Conservation (phyloP, 2,888 invertebrate species). For the Cryptops parisi region DNA sequence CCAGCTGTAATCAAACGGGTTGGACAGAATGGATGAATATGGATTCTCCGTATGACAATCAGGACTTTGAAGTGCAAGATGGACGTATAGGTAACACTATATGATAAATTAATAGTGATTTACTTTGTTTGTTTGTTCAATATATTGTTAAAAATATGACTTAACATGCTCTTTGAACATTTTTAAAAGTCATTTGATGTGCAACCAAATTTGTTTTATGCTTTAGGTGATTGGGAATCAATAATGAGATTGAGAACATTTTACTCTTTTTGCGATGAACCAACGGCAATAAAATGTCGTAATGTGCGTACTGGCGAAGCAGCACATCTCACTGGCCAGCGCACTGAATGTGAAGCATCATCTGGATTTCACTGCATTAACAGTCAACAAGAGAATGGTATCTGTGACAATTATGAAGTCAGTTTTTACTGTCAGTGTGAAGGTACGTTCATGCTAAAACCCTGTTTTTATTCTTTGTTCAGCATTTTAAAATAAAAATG, state of each 20-base stretch:
- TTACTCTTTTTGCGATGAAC: conserved; percentile 20
- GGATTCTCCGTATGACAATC: conserved; percentile 21
- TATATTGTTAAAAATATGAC: conserved; percentile 9
- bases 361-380: conserved; percentile 20
- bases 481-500: no score
- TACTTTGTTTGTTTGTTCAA: conserved; percentile 22
- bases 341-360: conserved; percentile 18
- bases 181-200: no score
- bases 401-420: conserved; percentile 25
- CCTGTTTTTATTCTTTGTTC: not conserved
- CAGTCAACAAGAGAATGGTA: conserved; percentile 19
- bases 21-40: conserved; percentile 26
- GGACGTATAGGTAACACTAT: conserved; percentile 18
- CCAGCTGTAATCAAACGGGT: conserved; percentile 20
- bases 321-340: conserved; percentile 24
- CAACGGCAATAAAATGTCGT: conserved; percentile 26
- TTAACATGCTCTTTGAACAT: conserved; percentile 15
- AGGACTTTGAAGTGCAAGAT: conserved; percentile 9
- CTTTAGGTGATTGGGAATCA: conserved; percentile 20
- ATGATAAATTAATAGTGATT: conserved; percentile 14
- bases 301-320: conserved; percentile 23
- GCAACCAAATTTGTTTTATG: no score
- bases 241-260: conserved; percentile 23
- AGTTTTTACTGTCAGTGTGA: conserved; percentile 24
- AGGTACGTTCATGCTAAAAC: conserved; percentile 1